phyloP scores from a whole-genome alignment of 2,113 vertebrate genomes.

The Mastomys coucha region DNA sequence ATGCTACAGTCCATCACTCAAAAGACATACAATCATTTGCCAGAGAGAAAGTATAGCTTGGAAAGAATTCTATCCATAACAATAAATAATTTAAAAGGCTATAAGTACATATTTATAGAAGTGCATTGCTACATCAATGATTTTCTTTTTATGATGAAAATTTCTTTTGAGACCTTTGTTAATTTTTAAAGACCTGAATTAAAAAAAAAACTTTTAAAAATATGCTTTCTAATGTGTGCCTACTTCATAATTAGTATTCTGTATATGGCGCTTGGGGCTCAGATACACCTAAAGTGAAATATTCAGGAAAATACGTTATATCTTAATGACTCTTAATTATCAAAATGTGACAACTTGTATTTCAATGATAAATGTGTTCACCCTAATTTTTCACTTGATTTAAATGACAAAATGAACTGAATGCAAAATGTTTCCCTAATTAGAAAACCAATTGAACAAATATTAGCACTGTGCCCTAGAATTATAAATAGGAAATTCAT shows the following conservation, averaged over 20 bases:
- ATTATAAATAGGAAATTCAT: slow-evolving; percentile 22
- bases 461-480: background rate
- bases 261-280: background rate
- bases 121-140: background rate
- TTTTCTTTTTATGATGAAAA: background rate
- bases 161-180: slow-evolving; percentile 26
- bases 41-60: background rate
- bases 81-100: slow-evolving; percentile 20
- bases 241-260: background rate
- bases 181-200: slow-evolving; percentile 13
- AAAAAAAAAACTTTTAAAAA: background rate
- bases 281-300: background rate
- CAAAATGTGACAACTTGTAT: slow-evolving; percentile 44
- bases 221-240: background rate
- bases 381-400: slow-evolving; percentile 43
- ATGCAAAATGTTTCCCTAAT: slow-evolving; percentile 35
- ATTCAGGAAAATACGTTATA: slow-evolving; percentile 13
- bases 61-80: background rate
- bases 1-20: background rate
- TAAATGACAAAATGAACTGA: slow-evolving; percentile 21
- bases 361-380: slow-evolving; percentile 46
- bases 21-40: background rate
- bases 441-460: slow-evolving; percentile 48
- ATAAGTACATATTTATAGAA: background rate
- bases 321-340: slow-evolving; percentile 49